These are phyloP conservation scores for Campoplex capitator DNA, from an alignment of 2,888 invertebrate species.

Conservation along the genomic window DNA sequence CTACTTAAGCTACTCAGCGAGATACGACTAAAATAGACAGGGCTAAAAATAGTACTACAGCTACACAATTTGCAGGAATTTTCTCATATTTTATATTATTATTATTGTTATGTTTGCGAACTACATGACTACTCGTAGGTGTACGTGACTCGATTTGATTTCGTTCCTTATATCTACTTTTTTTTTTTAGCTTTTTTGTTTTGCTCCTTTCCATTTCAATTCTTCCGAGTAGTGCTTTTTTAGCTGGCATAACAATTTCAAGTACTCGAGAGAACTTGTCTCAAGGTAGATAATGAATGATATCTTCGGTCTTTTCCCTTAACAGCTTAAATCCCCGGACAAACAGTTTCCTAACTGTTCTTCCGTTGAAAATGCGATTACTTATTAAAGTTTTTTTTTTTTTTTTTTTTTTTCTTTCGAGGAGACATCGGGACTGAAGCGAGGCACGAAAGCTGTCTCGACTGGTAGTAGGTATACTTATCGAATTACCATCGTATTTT, in stretches of 20 bases:
- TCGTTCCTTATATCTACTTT: neutral
- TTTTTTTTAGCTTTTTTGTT: neutral
- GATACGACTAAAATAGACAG: conserved; percentile 1
- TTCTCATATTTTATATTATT: neutral
- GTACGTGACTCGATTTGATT: neutral
- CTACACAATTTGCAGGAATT: neutral
- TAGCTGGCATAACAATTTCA: too few species aligned
- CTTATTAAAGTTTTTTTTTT: neutral
- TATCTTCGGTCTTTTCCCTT: neutral
- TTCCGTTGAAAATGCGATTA: neutral
- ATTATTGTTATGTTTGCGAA: neutral
- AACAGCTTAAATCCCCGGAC: neutral
- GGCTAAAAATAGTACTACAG: neutral
- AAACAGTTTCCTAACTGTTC: neutral
- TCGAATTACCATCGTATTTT: neutral
- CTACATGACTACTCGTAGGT: neutral
- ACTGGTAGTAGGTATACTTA: neutral
- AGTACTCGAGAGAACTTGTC: neutral
- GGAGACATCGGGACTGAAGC: neutral
- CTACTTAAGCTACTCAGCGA: neutral
- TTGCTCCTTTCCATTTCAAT: too few species aligned
- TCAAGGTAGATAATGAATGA: neutral
- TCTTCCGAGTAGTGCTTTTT: too few species aligned
- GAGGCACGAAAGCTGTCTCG: neutral
- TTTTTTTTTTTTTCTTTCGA: neutral